Evolutionary conservation across 2,797 vertebrate genomes (phyloP), one percentile per base, ranked within the genome.

Genomic region (Cuniculus paca): DNA sequence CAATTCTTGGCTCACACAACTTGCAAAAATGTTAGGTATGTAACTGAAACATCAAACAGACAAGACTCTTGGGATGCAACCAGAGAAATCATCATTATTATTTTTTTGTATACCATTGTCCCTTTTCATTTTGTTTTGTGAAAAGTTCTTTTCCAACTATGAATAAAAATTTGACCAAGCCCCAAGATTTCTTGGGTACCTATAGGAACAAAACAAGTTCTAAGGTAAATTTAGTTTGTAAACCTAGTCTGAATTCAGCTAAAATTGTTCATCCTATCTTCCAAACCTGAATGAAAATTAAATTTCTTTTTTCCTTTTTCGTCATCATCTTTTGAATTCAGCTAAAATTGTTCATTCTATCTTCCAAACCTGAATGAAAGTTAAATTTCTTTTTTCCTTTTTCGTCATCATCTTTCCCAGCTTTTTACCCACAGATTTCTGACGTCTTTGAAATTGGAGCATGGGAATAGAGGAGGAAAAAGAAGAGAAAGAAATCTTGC

Each of bases 201-300:
- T 68, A 63, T 7, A 81, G 77, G 78, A 80, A 74, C 86, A 90
- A 86, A 86, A 2, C 11, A 77, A 75, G 19, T 90, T 88, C 82
- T 82, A 78, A 58, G 60, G 31, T 96, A 68, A 93, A 50, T 96
- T 85, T 85, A 85, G 48, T 94, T 92, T 75, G 61, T n/a, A 91
- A 95, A 61, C n/a, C 11, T 70, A 68, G 31, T 61, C 78, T 96
- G 26, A 72, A 31, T 61, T 82, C 63, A 82, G 34, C 84, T 84
- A 56, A 81, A 93, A 39, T 61, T 77, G 54, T 90, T 89, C 17
- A 17, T 24, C 65, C 58, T 8, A 52, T 82, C 86, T 65, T 91
- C 52, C 60, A 78, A 91, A 56, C 14, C 34, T 81, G 93, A 93
- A 36, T 60, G 87, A 86, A 84, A 79, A 48, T 79, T 89, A 50